These are phyloP conservation scores for Xyrichtys novacula DNA, from an alignment of 2,797 vertebrate species.

Conservation along the genomic window DNA sequence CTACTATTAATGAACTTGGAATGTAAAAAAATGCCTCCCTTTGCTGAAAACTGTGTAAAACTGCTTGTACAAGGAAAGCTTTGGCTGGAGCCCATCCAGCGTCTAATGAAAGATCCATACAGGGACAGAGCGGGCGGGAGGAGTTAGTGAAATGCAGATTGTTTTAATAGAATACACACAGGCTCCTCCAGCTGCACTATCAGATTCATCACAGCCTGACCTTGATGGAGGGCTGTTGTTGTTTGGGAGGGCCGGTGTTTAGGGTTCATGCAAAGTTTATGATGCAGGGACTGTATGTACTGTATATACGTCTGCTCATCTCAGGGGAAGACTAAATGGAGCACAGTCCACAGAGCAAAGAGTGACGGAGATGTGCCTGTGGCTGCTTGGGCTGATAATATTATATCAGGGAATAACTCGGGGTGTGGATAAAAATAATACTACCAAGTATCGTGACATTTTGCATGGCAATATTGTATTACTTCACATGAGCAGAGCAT, in stretches of 20 bases:
- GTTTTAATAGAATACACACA: conserved; percentile 81
- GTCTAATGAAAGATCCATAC: conserved; percentile 84
- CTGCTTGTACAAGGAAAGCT: conserved; percentile 83
- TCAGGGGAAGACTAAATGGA: conserved; percentile 52
- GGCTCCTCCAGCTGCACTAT: conserved; percentile 72
- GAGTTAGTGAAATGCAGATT: conserved; percentile 81
- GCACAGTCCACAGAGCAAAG: conserved; percentile 18
- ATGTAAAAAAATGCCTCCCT: conserved; percentile 76
- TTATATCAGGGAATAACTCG: conserved; percentile 3
- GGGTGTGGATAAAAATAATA: background rate
- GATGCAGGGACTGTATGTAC: conserved; percentile 59
- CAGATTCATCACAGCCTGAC: conserved; percentile 68
- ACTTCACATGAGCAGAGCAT: background rate
- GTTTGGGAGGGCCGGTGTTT: conserved; percentile 73
- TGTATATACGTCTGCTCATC: conserved; percentile 49
- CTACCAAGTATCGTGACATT: background rate
- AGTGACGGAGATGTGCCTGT: conserved; percentile 35
- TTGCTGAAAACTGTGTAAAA: conserved; percentile 85
- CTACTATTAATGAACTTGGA: conserved; percentile 87
- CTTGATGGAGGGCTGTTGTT: conserved; percentile 77
- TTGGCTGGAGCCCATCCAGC: conserved; percentile 81
- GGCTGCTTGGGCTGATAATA: conserved; percentile 24
- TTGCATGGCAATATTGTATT: background rate
- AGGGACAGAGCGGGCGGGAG: conserved; percentile 61
- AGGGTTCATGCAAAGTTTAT: conserved; percentile 78